Evolutionary conservation across 2,797 vertebrate genomes (phyloP), one percentile per base, ranked within the genome.

Genomic region (Molothrus ater): DNA sequence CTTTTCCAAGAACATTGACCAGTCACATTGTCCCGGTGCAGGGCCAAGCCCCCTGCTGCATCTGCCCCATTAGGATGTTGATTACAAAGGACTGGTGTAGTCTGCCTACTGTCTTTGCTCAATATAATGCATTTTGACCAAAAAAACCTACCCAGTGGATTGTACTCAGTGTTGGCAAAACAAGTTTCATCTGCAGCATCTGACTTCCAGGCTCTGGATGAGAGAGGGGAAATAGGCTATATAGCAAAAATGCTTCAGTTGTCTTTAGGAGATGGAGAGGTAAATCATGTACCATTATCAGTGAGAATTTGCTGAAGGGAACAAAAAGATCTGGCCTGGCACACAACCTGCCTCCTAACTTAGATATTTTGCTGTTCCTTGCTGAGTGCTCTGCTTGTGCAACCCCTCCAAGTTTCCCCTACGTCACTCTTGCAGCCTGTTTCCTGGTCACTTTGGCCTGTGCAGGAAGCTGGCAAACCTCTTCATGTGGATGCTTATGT

Each of bases 361-460:
- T 78, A 72, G 50, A 85, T 76, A 87, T 95, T 95, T 71, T 90
- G 34, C 57, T 88, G 47, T 21, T 91, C 75, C 71, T 87, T 18
- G 4, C 73, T 7, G 45, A 92, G 84, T 48, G 53, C 90, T 79
- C 65, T 87, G 74, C 88, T 75, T 70, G 22, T 92, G 84, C 85
- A 96, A 93, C 93, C 83, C 95, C 78, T 91, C 93, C 97, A 97
- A 89, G 95, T 93, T 98, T 98, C 97, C 97, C 88, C 79, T 97
- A 94, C 97, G 97, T 98, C 98, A 98, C 82, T 64, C n/a, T 59
- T 53, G 76, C 92, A 95, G 73, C 90, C 97, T 98, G 98, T 97
- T 98, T 98, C 98, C 98, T 98, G 97, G 90, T 97, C 97, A 90
- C 90, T 91, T 94, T 97, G 97, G 96, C 98, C 98, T 98, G 96